A percentile compares a stretch with the other conserved stretches of the same genome.
Conservation (phyloP, 2,888 invertebrate species). For the Aphidoletes aphidimyza region DNA sequence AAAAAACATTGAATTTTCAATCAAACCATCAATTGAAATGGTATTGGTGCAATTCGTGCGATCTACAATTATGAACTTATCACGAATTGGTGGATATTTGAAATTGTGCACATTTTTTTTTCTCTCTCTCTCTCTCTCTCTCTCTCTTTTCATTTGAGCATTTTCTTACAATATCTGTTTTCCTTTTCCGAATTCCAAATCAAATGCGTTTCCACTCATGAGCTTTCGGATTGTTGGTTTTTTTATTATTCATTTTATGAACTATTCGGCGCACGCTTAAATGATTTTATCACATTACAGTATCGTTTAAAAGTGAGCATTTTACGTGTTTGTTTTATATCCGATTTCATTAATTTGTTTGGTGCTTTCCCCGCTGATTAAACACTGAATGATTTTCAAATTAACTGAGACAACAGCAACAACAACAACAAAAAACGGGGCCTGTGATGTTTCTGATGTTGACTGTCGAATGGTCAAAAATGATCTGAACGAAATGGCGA, state of each 20-base stretch:
- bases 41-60: background rate
- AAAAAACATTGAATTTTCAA: slow-evolving; percentile 42
- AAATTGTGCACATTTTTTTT: slow-evolving; percentile 20
- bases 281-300: background rate
- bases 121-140: no score
- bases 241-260: background rate
- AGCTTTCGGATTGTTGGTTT: background rate
- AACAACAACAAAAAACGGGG: no score
- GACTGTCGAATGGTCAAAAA: background rate
- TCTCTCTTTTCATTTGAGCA: background rate
- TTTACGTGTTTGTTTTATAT: background rate
- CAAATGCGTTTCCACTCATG: background rate
- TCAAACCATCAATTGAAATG: background rate
- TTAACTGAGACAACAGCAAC: no score
- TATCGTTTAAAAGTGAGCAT: background rate
- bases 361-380: background rate
- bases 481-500: background rate
- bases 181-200: background rate
- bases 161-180: background rate
- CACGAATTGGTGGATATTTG: slow-evolving; percentile 4
- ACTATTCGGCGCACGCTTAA: background rate
- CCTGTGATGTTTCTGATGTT: background rate
- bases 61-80: slow-evolving; percentile 29
- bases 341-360: background rate
- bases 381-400: background rate